These are phyloP conservation scores for Homarus americanus DNA, from an alignment of 1,140 invertebrate genomes.

Conservation along the genomic window DNA sequence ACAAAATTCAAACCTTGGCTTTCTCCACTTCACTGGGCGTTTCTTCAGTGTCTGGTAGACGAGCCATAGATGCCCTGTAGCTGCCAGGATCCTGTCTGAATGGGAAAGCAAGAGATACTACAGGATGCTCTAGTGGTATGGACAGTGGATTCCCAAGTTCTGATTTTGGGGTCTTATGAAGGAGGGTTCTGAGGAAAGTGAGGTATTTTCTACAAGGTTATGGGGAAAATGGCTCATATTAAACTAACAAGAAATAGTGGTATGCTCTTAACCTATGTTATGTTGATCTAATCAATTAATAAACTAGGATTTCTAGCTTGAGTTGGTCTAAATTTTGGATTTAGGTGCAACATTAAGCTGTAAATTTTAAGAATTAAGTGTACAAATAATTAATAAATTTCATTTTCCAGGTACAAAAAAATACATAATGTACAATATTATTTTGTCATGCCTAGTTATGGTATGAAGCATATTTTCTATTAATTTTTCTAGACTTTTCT, in stretches of 20 bases:
- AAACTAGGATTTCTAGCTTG: no score
- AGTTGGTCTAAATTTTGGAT: no score
- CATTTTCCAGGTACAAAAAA: no score
- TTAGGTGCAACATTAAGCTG: no score
- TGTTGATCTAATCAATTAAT: neutral
- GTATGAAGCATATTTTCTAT: no score
- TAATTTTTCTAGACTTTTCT: no score
- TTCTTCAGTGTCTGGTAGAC: slow-evolving; percentile 73
- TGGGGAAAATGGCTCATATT: neutral
- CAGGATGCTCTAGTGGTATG: slow-evolving; percentile 9
- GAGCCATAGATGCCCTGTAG: slow-evolving; percentile 59
- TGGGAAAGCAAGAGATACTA: slow-evolving; percentile 27
- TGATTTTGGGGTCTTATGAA: neutral
- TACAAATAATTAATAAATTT: no score
- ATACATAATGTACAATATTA: no score
- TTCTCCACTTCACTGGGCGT: slow-evolving; percentile 69
- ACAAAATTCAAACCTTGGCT: slow-evolving; percentile 46
- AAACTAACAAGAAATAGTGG: neutral
- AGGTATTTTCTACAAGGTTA: slow-evolving; percentile 13
- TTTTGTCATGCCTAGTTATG: no score
- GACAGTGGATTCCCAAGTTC: neutral
- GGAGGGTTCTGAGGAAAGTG: neutral
- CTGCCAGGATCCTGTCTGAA: slow-evolving; percentile 62
- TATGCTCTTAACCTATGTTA: neutral
- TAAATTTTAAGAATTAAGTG: no score